Evolutionary conservation across 1,140 invertebrate species (phyloP), one percentile per base, ranked within the genome.

Genomic region (Drosophila navojoa): DNA sequence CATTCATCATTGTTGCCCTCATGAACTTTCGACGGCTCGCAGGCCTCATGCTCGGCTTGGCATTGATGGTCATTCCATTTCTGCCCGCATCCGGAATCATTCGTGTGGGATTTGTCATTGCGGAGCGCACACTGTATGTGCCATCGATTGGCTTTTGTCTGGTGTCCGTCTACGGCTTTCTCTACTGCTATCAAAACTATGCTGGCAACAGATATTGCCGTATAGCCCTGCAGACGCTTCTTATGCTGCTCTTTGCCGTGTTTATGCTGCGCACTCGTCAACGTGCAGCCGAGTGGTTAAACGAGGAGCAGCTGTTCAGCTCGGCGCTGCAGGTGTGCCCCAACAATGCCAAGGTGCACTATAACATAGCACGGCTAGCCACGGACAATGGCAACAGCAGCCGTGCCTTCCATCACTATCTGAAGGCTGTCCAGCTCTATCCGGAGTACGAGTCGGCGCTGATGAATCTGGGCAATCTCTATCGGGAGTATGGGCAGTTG

Each of bases 401-500:
- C 11, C 93, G 94, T 72, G 97, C 98, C 3, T 94, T 97, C 58
- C 73, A 93, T 16, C 95, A 96, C 92, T 99, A 99, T 92, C 93
- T 94, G 91, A 93, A 95, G 84, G 97, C 97, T 29, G 94, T 98
- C 7, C 96, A 96, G 71, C 92, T 99, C 15, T 95, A 98, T 94
- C 97, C 97, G 7, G 93, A 95, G 15, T 99, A 99, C 92, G 97
- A 98, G 92, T 97, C 98, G 93, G 98, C 98, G 0, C 97, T 99
- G 95, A 99, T 99, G 92, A 99, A 99, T 93, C 94, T 99, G 47
- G 98, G 97, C 0, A 99, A 99, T 93, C 94, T 99, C 59, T 93
- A 98, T 29, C 96, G 98, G 89, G 96, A 98, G 85, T 93, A 94
- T 69, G 95, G 95, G 15, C 92, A 96, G 44, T 94, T 95, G 57